Evolutionary conservation across 2,888 invertebrate genomes (phyloP).

Genomic region (Odontothrips loti): DNA sequence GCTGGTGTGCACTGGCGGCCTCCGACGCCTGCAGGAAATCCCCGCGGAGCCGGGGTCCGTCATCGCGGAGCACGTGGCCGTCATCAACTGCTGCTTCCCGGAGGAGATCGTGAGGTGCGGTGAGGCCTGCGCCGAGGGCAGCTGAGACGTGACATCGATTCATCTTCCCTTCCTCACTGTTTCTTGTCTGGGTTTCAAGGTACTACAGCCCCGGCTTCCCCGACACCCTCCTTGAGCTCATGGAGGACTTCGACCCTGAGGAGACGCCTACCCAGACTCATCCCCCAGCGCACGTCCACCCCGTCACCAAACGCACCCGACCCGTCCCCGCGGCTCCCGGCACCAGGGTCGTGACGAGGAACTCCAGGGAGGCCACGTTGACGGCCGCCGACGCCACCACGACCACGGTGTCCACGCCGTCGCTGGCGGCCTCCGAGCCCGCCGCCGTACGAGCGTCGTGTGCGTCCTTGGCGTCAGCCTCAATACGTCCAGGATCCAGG

Average conservation of each 20-base stretch:
- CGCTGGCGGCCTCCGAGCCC: background rate
- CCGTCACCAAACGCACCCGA: too few species aligned
- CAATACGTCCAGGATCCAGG: background rate
- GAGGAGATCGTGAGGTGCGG: slow-evolving; percentile 18
- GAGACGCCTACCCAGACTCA: too few species aligned
- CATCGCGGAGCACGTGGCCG: slow-evolving; percentile 16
- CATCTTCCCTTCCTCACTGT: too few species aligned
- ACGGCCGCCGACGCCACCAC: background rate
- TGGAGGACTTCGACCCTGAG: background rate
- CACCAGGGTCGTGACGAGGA: background rate
- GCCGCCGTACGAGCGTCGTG: background rate
- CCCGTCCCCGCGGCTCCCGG: background rate
- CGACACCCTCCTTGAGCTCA: slow-evolving; percentile 2
- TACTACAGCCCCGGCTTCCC: slow-evolving; percentile 17
- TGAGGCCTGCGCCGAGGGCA: background rate
- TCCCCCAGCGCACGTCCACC: too few species aligned
- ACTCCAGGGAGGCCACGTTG: background rate
- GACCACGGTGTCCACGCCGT: background rate
- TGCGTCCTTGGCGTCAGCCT: background rate
- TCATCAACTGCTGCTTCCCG: slow-evolving; percentile 24
- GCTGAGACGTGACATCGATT: background rate
- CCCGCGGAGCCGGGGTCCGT: slow-evolving; percentile 8
- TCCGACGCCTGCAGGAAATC: slow-evolving; percentile 5
- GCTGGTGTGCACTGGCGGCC: background rate
- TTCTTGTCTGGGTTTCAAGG: background rate